phyloP scores from a whole-genome alignment of 2,113 vertebrate genomes.

The Phodopus roborovskii region DNA sequence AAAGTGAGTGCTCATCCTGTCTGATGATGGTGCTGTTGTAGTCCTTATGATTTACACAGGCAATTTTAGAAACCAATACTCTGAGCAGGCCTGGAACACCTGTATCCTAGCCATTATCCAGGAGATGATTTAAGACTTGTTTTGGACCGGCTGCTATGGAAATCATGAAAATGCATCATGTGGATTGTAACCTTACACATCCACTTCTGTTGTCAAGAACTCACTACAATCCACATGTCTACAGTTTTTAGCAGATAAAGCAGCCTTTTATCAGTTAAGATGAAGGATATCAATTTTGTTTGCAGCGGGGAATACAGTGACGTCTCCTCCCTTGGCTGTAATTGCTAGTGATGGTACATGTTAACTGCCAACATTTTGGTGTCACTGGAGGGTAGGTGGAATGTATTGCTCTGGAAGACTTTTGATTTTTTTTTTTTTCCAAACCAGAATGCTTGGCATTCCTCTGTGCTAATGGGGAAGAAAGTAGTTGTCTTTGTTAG shows the following conservation, averaged over 20 bases:
- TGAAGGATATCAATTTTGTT: neutral
- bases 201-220: constrained; percentile 2
- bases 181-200: neutral
- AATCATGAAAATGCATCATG: neutral
- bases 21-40: constrained; percentile 48
- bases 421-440: neutral
- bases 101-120: constrained; percentile 12
- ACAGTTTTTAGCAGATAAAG: constrained; percentile 39
- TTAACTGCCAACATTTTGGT: neutral
- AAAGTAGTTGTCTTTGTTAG: constrained; percentile 22
- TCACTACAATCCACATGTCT: neutral
- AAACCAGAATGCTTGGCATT: constrained; percentile 38
- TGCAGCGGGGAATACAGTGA: neutral
- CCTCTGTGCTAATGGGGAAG: neutral
- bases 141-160: neutral
- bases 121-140: constrained; percentile 63
- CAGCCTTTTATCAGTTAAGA: constrained; percentile 22
- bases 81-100: neutral
- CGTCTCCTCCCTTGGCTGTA: neutral
- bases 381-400: neutral
- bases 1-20: neutral
- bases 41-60: constrained; percentile 73
- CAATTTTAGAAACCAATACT: constrained; percentile 74
- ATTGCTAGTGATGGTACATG: neutral
- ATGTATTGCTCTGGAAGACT: neutral